These are phyloP conservation scores for Carcharodon carcharias DNA, from an alignment of 2,797 vertebrate genomes.

Conservation along the genomic window DNA sequence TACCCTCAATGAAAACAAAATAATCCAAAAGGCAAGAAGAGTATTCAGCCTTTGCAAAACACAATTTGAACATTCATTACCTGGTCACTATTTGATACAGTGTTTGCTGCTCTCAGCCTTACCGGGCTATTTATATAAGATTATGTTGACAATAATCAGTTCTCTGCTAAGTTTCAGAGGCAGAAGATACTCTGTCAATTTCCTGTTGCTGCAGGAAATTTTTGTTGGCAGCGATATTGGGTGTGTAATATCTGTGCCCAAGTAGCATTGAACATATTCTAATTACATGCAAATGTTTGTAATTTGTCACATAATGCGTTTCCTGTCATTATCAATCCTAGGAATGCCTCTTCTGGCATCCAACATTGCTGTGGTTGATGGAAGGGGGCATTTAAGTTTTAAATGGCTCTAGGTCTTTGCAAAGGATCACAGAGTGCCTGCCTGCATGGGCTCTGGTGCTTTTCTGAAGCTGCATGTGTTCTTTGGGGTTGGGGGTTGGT, in stretches of 20 bases:
- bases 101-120: neutral
- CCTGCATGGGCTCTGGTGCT: neutral
- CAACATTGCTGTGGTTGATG: neutral
- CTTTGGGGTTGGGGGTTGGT: no score
- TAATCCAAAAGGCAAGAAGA: neutral
- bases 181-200: neutral
- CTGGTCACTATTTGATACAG: neutral
- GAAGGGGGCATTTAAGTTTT: neutral
- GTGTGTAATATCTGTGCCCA: neutral
- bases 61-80: neutral
- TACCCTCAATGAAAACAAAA: neutral
- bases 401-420: neutral
- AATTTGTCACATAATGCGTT: neutral
- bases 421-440: neutral
- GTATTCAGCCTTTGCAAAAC: neutral
- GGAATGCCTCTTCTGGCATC: neutral
- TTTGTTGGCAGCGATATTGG: neutral
- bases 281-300: neutral
- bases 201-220: neutral
- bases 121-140: neutral
- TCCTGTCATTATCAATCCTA: neutral
- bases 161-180: neutral
- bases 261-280: neutral
- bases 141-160: neutral
- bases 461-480: neutral